Percentiles rank a stretch among this genome's conserved stretches.
phyloP scores from a whole-genome alignment of 1,140 invertebrate genomes.

The Galendromus occidentalis region DNA sequence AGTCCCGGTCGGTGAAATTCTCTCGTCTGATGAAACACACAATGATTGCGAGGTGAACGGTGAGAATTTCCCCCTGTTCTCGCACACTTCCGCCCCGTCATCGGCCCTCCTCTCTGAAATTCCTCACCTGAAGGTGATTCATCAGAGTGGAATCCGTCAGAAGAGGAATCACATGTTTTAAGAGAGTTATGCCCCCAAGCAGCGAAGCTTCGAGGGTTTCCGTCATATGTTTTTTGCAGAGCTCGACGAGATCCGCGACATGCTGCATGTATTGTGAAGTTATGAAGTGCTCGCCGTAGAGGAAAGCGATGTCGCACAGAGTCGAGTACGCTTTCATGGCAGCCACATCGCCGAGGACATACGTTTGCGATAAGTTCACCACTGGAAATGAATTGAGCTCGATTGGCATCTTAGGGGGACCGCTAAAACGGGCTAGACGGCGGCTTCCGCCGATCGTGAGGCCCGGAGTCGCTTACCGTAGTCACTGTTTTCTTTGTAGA shows the following conservation, averaged over 20 bases:
- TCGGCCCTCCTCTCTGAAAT: no score
- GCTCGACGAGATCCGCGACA: conserved; percentile 46
- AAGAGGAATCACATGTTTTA: conserved; percentile 50
- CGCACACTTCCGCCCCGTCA: neutral
- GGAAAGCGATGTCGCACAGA: conserved; percentile 55
- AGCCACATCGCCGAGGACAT: conserved; percentile 50
- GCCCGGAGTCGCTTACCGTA: neutral
- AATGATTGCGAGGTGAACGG: neutral
- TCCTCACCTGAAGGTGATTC: conserved; percentile 52
- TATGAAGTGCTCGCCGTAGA: conserved; percentile 84
- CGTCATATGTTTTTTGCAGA: conserved; percentile 51
- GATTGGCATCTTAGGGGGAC: conserved; percentile 16
- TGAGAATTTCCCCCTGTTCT: neutral
- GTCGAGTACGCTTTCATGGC: conserved; percentile 66
- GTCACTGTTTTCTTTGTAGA: conserved; percentile 5
- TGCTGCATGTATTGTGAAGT: conserved; percentile 83
- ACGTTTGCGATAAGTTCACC: conserved; percentile 16
- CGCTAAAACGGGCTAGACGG: conserved; percentile 16
- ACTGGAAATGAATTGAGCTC: no score
- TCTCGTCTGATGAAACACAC: no score
- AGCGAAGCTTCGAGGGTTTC: conserved; percentile 65
- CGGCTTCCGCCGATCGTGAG: conserved; percentile 15
- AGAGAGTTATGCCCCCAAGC: conserved; percentile 55
- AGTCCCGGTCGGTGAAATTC: no score
- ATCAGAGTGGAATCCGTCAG: conserved; percentile 63